Base-by-base conservation (phyloP, 2,113 vertebrate genomes). In the Pelodiscus sinensis region DNA sequence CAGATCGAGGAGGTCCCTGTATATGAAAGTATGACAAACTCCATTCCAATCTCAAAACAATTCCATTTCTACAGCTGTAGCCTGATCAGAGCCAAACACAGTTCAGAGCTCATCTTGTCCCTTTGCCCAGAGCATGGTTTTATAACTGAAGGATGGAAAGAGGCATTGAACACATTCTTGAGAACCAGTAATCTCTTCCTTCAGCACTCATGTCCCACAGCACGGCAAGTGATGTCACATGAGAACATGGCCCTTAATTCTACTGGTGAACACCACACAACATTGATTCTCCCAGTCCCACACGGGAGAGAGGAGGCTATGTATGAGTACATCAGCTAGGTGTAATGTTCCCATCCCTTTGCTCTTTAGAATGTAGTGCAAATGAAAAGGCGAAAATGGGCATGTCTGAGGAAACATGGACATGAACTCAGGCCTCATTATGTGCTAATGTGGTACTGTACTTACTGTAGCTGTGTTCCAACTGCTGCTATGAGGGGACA, bases 1-100 rank as follows among this genome's bases (percentile, higher is more conserved):
- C 7, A 54, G 58, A 54, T 55, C 84, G 82, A 85, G 73, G 56
- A 85, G 73, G 56, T 78, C 82, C 25, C 81, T 65, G 79, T 0
- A 0, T 82, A 82, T 87, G 56, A 82, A 87, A 89, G 60, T 88
- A 89, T 86, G 90, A 84, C 81, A 92, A 94, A 92, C 86, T 89
- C 75, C n/a, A n/a, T 92, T 95, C 31, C 44, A 5, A 84, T 93
- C 73, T 78, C 65, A 90, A 89, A 94, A 78, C 94, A 94, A 78
- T 96, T 77, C 14, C 87, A 87, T 96, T 97, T 89, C 95, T 84
- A 90, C 95, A 96, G 92, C 95, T 96, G 92, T 60, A 79, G 79
- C 85, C 83, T 82, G 38, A 95, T 31, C 4, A 0, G 68, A 95
- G 94, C 95, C 92, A 96, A 89, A 96, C 92, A 50, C 84, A 94